A percentile compares a stretch with the other conserved stretches of the same genome.
Conservation (phyloP, 2,797 vertebrate genomes). For the Chelon auratus region DNA sequence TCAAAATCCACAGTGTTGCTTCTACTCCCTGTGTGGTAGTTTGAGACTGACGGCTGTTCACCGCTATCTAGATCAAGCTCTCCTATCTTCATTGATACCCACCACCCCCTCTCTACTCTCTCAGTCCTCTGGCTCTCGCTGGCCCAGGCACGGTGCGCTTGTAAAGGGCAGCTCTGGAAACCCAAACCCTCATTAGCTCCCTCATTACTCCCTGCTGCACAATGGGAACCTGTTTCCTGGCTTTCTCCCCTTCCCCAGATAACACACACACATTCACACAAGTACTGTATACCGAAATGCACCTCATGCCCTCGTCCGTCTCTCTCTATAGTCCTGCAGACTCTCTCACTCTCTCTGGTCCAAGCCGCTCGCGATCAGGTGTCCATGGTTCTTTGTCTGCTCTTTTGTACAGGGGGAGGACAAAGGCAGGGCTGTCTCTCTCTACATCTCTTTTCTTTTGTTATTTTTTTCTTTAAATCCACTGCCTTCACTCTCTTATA, state of each 20-base stretch:
- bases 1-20: slow-evolving; percentile 30
- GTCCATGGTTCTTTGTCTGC: slow-evolving; percentile 73
- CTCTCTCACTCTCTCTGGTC: slow-evolving; percentile 60
- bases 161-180: slow-evolving; percentile 76
- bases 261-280: slow-evolving; percentile 60
- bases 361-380: slow-evolving; percentile 72
- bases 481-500: slow-evolving; percentile 6
- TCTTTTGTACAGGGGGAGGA: slow-evolving; percentile 67
- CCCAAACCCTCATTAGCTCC: slow-evolving; percentile 80
- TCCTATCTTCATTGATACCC: slow-evolving; percentile 64
- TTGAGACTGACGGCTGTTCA: slow-evolving; percentile 56
- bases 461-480: slow-evolving; percentile 16
- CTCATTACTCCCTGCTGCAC: slow-evolving; percentile 77
- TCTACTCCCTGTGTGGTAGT: slow-evolving; percentile 69
- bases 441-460: slow-evolving; percentile 52
- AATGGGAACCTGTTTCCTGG: slow-evolving; percentile 78
- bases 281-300: slow-evolving; percentile 52
- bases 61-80: slow-evolving; percentile 71
- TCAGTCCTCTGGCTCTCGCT: slow-evolving; percentile 50
- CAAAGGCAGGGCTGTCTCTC: slow-evolving; percentile 68
- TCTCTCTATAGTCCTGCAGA: slow-evolving; percentile 62
- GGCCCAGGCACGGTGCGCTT: slow-evolving; percentile 61
- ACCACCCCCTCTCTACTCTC: slow-evolving; percentile 46
- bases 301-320: slow-evolving; percentile 68
- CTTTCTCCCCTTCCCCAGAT: slow-evolving; percentile 65